These are phyloP conservation scores for Nannospalax galili DNA, from an alignment of 2,113 vertebrate genomes.

Conservation along the genomic window DNA sequence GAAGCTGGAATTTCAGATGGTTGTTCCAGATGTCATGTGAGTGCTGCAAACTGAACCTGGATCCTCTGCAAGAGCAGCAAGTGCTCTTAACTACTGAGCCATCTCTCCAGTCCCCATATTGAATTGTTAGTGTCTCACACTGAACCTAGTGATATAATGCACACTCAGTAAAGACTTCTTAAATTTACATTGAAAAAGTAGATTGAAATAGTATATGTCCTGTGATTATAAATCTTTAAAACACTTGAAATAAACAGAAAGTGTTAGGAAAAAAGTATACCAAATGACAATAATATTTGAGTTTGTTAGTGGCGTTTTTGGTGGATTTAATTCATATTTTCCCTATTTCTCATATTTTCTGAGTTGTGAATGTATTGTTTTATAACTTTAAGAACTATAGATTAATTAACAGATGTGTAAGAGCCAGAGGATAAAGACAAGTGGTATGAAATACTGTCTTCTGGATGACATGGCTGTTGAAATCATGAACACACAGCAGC, in stretches of 20 bases:
- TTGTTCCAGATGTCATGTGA: not conserved
- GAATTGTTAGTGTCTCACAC: not conserved
- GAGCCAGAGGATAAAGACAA: not conserved
- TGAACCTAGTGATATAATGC: not conserved
- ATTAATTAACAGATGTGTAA: not conserved
- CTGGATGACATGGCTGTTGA: not conserved
- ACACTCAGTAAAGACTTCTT: not conserved
- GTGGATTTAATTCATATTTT: not conserved
- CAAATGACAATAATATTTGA: not conserved
- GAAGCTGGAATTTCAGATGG: not conserved
- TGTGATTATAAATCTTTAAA: not conserved
- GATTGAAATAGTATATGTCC: not conserved
- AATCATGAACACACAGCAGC: not conserved
- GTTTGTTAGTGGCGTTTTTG: not conserved
- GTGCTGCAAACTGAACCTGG: not conserved
- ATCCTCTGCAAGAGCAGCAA: not conserved
- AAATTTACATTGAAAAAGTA: not conserved
- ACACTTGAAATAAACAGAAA: not conserved
- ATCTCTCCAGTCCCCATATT: not conserved
- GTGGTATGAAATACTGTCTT: not conserved
- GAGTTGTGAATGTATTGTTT: not conserved
- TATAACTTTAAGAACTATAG: slow-evolving; percentile 5
- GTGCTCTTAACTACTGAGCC: not conserved
- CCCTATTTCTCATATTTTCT: not conserved
- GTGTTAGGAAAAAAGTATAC: not conserved